Percentiles rank a stretch among this genome's conserved stretches.
phyloP scores from a whole-genome alignment of 2,888 invertebrate species.

The Dryomyza anilis region DNA sequence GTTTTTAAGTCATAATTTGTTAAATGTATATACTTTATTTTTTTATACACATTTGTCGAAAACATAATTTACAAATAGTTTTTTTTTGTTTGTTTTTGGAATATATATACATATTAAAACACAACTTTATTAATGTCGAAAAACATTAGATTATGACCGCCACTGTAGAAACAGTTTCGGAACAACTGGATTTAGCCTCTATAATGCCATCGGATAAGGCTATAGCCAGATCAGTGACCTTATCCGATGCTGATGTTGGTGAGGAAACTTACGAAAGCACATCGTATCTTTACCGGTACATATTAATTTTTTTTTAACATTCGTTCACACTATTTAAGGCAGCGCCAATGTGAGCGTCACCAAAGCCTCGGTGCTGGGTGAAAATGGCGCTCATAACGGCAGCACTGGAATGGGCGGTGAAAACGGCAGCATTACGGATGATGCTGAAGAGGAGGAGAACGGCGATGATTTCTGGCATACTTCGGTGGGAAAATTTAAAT shows the following conservation, averaged over 20 bases:
- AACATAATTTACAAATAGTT: slow-evolving; percentile 15
- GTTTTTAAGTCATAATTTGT: no score
- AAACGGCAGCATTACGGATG: slow-evolving; percentile 70
- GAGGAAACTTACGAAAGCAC: no score
- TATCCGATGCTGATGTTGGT: slow-evolving; percentile 89
- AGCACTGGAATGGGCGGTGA: slow-evolving; percentile 63
- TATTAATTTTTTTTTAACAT: neutral
- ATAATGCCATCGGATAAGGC: slow-evolving; percentile 82
- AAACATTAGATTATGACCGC: slow-evolving; percentile 83
- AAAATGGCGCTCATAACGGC: slow-evolving; percentile 65
- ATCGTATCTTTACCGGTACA: no score
- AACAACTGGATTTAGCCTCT: slow-evolving; percentile 86
- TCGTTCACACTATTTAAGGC: slow-evolving; percentile 56
- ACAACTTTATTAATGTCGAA: slow-evolving; percentile 16
- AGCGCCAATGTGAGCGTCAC: slow-evolving; percentile 76
- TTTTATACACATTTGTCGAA: no score
- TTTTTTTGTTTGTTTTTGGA: neutral
- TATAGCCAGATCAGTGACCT: slow-evolving; percentile 83
- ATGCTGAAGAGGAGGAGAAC: slow-evolving; percentile 70
- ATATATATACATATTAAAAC: neutral
- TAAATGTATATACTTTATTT: no score
- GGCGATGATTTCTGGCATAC: slow-evolving; percentile 91
- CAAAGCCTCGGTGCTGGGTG: slow-evolving; percentile 70
- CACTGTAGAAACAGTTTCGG: slow-evolving; percentile 92
- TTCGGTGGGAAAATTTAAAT: slow-evolving; percentile 89